phyloP scores from a whole-genome alignment of 2,113 vertebrate genomes.

The Lamprologus sp. region DNA sequence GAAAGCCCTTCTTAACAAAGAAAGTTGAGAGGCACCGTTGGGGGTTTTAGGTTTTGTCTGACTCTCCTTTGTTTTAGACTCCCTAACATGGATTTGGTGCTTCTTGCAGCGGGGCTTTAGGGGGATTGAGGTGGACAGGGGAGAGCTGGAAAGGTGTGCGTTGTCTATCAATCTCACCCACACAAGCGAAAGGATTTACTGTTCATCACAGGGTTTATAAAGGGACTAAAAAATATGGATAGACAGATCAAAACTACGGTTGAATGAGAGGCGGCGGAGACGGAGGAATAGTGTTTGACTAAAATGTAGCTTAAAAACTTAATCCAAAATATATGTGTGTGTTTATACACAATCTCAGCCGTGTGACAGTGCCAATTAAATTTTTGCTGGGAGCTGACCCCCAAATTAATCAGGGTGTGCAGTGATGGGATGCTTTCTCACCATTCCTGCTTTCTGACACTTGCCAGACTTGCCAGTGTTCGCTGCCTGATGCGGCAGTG shows the following conservation, averaged over 20 bases:
- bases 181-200: conserved; percentile 3
- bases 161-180: neutral
- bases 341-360: neutral
- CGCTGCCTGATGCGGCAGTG: neutral
- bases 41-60: neutral
- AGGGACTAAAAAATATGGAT: neutral
- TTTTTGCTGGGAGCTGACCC: neutral
- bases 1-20: neutral
- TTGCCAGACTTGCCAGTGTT: neutral
- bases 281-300: neutral
- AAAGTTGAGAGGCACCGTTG: neutral
- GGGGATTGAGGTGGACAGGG: conserved; percentile 4
- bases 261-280: neutral
- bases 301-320: neutral
- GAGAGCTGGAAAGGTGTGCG: neutral
- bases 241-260: neutral
- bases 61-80: conserved; percentile 4
- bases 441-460: neutral
- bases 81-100: conserved; percentile 27
- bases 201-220: conserved; percentile 16
- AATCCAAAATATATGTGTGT: neutral
- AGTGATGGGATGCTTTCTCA: neutral
- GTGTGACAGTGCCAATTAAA: neutral
- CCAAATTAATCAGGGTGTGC: neutral
- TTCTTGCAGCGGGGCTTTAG: neutral